Percentiles rank a stretch among this genome's conserved stretches.
phyloP scores from a whole-genome alignment of 2,797 vertebrate genomes.

The Halcyon badia region DNA sequence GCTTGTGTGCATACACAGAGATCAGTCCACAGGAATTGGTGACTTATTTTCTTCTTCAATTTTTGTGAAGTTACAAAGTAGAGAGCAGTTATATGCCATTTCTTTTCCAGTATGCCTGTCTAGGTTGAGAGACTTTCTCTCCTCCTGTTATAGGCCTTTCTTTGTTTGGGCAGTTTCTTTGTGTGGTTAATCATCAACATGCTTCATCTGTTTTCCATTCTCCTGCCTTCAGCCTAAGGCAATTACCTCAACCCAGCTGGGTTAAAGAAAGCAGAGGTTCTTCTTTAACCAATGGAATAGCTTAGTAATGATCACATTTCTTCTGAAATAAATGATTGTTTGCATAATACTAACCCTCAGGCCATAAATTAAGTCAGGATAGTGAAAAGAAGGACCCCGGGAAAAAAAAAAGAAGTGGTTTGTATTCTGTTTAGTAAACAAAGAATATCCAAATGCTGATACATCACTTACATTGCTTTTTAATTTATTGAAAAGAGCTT shows the following conservation, averaged over 20 bases:
- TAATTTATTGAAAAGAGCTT: not conserved
- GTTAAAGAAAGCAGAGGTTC: constrained; percentile 33
- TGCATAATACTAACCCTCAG: not conserved
- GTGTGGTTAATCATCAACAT: constrained; percentile 32
- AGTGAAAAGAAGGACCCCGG: not conserved
- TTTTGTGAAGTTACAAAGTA: not conserved
- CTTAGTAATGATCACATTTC: constrained; percentile 14
- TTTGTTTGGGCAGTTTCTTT: constrained; percentile 47
- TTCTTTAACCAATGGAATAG: constrained; percentile 7
- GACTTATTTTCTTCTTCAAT: not conserved
- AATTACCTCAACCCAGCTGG: constrained; percentile 45
- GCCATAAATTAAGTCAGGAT: not conserved
- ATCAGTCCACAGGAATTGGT: not conserved
- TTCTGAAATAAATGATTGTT: constrained; percentile 28
- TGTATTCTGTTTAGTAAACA: not conserved
- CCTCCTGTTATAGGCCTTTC: not conserved
- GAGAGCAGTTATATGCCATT: not conserved
- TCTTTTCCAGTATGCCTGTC: not conserved
- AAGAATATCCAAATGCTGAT: constrained; percentile 29
- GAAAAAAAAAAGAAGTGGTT: not conserved
- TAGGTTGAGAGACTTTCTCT: not conserved
- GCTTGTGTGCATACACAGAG: not conserved
- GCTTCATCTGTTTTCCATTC: constrained; percentile 61
- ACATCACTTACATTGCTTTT: not conserved
- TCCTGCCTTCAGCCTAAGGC: not conserved